Conservation (phyloP, 2,797 vertebrate genomes). For the Coccyzus lansbergi region DNA sequence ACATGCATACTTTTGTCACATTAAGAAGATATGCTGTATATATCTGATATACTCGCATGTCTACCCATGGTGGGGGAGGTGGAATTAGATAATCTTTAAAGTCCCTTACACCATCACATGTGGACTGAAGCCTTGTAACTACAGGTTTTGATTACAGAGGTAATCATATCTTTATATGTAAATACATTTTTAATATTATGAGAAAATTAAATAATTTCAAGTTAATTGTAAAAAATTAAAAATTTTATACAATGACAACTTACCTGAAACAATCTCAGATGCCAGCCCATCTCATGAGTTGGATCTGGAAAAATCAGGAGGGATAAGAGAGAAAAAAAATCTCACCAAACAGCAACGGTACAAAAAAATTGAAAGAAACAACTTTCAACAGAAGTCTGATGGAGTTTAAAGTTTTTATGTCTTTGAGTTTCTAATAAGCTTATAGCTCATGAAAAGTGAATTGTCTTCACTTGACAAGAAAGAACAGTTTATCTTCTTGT, state of each 20-base stretch:
- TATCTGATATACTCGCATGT: neutral
- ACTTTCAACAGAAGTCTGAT: neutral
- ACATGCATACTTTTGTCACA: neutral
- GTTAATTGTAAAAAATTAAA: neutral
- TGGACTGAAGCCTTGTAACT: neutral
- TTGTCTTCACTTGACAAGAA: conserved; percentile 40
- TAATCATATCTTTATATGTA: neutral
- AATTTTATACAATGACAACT: neutral
- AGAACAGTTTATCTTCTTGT: conserved; percentile 23
- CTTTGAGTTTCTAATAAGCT: conserved; percentile 1
- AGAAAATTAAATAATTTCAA: neutral
- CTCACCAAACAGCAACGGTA: neutral
- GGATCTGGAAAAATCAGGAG: neutral
- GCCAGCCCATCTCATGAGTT: neutral
- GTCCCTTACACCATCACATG: neutral
- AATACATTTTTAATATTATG: neutral
- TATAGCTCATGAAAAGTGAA: conserved; percentile 30
- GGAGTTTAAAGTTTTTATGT: conserved; percentile 19
- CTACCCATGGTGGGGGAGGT: too few species aligned
- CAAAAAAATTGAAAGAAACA: neutral
- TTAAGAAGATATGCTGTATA: neutral
- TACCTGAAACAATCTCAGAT: neutral
- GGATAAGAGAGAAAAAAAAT: neutral
- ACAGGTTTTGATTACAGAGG: neutral
- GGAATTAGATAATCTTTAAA: too few species aligned